Evolutionary conservation across 2,888 invertebrate genomes (phyloP).

Genomic region (Troides oblongomaculatus): DNA sequence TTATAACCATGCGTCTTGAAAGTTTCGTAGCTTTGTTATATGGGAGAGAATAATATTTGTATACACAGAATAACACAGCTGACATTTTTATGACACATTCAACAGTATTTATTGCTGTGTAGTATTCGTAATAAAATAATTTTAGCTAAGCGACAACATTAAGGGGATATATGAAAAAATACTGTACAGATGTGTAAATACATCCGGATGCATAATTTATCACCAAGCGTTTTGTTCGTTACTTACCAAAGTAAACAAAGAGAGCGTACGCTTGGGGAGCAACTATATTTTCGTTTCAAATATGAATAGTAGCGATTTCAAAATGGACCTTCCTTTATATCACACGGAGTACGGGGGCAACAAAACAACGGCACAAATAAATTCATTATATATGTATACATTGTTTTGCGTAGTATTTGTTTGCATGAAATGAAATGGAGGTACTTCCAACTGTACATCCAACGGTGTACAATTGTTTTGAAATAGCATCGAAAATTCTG

Average conservation of each 20-base stretch:
- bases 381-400: slow-evolving; percentile 6
- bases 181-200: too few species aligned
- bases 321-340: slow-evolving; percentile 7
- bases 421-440: slow-evolving; percentile 10
- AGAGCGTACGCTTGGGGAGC: background rate
- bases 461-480: slow-evolving; percentile 9
- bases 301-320: slow-evolving; percentile 11
- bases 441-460: background rate
- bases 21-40: too few species aligned
- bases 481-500: slow-evolving; percentile 5
- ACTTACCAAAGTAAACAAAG: too few species aligned
- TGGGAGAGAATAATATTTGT: too few species aligned
- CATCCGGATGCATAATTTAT: too few species aligned
- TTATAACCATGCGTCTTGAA: too few species aligned
- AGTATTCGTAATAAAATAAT: too few species aligned
- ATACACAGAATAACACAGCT: too few species aligned
- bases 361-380: slow-evolving; percentile 7
- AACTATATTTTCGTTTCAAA: slow-evolving; percentile 8
- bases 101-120: too few species aligned
- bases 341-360: background rate
- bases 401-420: slow-evolving; percentile 15
- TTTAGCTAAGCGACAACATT: too few species aligned
- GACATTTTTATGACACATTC: too few species aligned
- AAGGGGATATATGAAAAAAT: too few species aligned
- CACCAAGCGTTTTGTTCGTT: background rate